These are phyloP conservation scores for Falco concolor DNA, from an alignment of 2,797 vertebrate genomes.

Conservation along the genomic window DNA sequence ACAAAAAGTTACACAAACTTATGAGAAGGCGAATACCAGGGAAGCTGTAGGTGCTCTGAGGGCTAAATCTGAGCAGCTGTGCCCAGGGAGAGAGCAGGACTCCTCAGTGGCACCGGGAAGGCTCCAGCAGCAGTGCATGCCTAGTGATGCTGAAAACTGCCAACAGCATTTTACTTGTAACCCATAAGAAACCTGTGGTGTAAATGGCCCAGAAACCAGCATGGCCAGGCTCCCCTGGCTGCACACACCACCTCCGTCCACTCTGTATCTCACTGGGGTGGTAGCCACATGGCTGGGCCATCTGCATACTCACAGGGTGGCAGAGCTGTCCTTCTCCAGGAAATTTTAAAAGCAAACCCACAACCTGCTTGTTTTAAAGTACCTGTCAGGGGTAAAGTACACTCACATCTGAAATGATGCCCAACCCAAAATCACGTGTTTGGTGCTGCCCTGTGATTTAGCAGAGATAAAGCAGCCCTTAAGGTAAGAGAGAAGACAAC, in stretches of 20 bases:
- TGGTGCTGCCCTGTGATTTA: not conserved
- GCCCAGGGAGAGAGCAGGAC: not conserved
- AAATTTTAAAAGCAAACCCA: not conserved
- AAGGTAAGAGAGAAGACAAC: not conserved
- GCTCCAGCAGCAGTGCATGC: not conserved
- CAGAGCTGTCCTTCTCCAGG: not conserved
- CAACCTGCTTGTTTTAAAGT: not conserved
- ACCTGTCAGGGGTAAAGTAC: not conserved
- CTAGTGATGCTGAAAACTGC: not conserved
- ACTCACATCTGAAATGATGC: not conserved
- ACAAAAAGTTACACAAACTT: not conserved
- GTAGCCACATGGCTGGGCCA: accelerated
- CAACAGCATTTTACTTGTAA: not conserved
- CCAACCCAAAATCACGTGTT: not conserved
- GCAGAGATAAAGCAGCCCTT: not conserved
- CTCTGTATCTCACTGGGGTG: accelerated
- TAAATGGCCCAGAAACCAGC: not conserved
- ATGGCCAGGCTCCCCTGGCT: accelerated
- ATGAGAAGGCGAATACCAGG: not conserved
- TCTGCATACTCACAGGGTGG: too few species aligned
- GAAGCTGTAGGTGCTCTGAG: not conserved
- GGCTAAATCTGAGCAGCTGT: not conserved
- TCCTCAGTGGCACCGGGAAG: not conserved
- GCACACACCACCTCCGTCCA: not conserved
- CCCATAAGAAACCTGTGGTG: accelerated